A percentile compares a stretch with the other conserved stretches of the same genome.
Evolutionary conservation across 1,140 invertebrate genomes (phyloP).

Genomic region (Drosophila ohnishii): DNA sequence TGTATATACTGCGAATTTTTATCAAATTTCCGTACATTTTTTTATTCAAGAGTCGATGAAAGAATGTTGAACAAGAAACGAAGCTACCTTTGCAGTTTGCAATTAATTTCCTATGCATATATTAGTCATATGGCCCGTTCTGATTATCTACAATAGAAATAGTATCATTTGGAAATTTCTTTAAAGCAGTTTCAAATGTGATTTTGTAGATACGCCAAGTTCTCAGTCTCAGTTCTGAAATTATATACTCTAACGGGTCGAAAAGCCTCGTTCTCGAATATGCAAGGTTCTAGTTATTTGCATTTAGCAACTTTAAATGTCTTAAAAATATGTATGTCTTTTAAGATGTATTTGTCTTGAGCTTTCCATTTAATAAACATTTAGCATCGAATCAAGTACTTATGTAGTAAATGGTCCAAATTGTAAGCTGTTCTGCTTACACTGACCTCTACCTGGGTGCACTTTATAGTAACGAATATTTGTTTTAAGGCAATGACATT

Average conservation of each 20-base stretch:
- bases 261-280: neutral
- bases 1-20: no score
- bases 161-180: no score
- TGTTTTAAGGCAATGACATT: neutral
- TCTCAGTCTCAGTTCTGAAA: no score
- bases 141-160: no score
- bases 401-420: neutral
- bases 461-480: neutral
- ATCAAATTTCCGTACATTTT: no score
- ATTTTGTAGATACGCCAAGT: no score
- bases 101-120: no score
- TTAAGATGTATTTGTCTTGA: slow-evolving; percentile 21
- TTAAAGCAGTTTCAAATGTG: no score
- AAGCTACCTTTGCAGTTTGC: no score
- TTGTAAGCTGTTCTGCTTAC: slow-evolving; percentile 5
- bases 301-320: slow-evolving; percentile 12
- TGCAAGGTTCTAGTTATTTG: neutral
- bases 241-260: neutral
- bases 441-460: neutral
- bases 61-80: no score
- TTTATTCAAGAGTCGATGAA: no score
- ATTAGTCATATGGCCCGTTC: no score
- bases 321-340: slow-evolving; percentile 38
- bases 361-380: slow-evolving; percentile 3
- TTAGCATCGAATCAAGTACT: slow-evolving; percentile 1